Evolutionary conservation across 2,113 vertebrate genomes (phyloP).

Genomic region (Dipodomys stephensi): DNA sequence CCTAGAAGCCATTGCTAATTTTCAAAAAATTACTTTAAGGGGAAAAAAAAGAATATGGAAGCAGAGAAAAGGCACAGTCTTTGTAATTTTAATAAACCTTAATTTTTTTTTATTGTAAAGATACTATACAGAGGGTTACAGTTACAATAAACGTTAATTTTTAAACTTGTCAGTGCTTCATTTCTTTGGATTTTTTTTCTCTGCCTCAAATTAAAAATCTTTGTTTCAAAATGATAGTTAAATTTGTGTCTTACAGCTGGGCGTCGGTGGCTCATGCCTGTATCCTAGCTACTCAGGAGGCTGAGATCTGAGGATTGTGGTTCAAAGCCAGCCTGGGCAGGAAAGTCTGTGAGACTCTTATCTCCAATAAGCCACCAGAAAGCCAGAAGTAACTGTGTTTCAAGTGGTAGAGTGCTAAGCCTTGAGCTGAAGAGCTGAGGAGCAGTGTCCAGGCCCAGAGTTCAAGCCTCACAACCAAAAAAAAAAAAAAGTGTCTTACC

Average conservation of each 20-base stretch:
- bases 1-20: neutral
- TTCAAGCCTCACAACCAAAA: too few species aligned
- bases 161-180: slow-evolving; percentile 19
- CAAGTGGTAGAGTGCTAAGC: too few species aligned
- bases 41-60: neutral
- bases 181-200: slow-evolving; percentile 42
- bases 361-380: too few species aligned
- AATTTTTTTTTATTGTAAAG: neutral
- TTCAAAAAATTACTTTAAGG: neutral
- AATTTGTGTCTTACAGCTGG: neutral
- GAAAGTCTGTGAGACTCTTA: too few species aligned
- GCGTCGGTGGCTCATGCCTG: too few species aligned
- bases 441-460: too few species aligned
- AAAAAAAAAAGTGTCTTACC: neutral
- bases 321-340: too few species aligned
- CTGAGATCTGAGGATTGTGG: too few species aligned
- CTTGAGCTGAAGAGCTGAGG: too few species aligned
- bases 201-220: slow-evolving; percentile 47
- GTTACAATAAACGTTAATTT: slow-evolving; percentile 29
- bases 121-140: too few species aligned
- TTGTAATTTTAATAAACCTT: slow-evolving; percentile 22
- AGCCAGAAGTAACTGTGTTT: too few species aligned
- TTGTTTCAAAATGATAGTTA: neutral
- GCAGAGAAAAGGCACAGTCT: neutral
- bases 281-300: too few species aligned